Percentiles rank a stretch among this genome's conserved stretches.
phyloP scores from a whole-genome alignment of 2,797 vertebrate genomes.

The Anolis apletophallus region DNA sequence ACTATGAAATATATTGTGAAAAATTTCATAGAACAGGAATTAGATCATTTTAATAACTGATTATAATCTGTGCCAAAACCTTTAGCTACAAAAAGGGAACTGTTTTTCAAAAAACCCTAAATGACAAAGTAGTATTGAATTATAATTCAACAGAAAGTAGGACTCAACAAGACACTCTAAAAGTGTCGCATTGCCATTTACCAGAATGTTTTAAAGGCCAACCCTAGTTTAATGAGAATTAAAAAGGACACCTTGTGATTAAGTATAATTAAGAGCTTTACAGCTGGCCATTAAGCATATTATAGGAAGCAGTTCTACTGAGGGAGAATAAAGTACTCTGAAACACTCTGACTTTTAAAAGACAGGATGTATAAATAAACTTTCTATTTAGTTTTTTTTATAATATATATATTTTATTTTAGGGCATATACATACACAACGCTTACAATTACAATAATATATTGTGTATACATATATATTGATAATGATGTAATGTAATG shows the following conservation, averaged over 20 bases:
- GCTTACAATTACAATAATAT: too few species aligned
- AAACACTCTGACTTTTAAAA: too few species aligned
- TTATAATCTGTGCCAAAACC: not conserved
- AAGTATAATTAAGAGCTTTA: not conserved
- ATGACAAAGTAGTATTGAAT: too few species aligned
- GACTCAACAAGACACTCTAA: not conserved
- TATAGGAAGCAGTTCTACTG: not conserved
- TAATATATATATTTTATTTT: too few species aligned
- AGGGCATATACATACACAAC: too few species aligned
- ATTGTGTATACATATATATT: too few species aligned
- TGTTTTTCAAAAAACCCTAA: too few species aligned
- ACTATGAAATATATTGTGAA: not conserved
- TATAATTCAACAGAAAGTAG: not conserved
- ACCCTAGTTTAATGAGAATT: not conserved
- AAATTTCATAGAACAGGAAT: not conserved
- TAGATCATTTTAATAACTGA: not conserved
- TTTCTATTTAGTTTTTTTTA: not conserved
- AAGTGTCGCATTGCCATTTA: not conserved
- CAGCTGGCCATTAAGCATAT: constrained; percentile 2
- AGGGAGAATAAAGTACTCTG: too few species aligned
- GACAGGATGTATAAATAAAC: not conserved
- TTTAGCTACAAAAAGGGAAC: not conserved
- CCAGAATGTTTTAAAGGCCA: not conserved
- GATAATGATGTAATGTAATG: too few species aligned
- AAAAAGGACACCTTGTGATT: not conserved